A percentile compares a stretch with the other conserved stretches of the same genome.
Conservation (phyloP, 2,113 vertebrate species). For the Sander lucioperca region DNA sequence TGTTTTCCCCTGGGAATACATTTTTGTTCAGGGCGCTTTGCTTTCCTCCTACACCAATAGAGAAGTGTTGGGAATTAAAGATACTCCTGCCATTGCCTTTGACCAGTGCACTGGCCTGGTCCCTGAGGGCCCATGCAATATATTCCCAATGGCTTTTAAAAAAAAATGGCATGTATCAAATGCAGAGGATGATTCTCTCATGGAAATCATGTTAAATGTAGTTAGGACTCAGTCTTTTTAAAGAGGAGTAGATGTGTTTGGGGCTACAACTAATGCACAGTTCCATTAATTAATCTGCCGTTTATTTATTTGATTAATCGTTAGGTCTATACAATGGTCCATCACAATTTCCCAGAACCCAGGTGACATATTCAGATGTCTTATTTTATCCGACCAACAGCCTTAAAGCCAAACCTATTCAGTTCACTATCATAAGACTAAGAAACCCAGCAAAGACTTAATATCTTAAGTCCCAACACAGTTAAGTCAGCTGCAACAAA, state of each 20-base stretch:
- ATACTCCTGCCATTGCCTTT: neutral
- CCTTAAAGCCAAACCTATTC: neutral
- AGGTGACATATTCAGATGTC: no score
- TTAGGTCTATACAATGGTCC: neutral
- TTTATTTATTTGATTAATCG: neutral
- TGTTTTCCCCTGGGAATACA: slow-evolving; percentile 21
- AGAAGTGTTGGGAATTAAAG: slow-evolving; percentile 13
- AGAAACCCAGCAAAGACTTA: neutral
- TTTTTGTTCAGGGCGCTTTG: slow-evolving; percentile 22
- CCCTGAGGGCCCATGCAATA: neutral
- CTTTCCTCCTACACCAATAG: neutral
- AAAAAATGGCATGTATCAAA: neutral
- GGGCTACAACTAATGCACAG: neutral
- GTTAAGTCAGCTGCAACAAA: neutral
- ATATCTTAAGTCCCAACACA: neutral
- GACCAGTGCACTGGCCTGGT: neutral
- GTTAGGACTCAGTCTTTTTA: neutral
- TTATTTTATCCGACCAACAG: neutral
- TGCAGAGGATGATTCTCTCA: slow-evolving; percentile 6
- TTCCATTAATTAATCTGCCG: neutral
- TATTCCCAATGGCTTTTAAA: neutral
- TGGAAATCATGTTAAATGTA: neutral
- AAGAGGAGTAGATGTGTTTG: neutral
- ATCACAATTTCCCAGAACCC: neutral
- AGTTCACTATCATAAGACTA: neutral